Evolutionary conservation across 2,113 vertebrate genomes (phyloP).

Genomic region (Myrmophylax atrothorax): DNA sequence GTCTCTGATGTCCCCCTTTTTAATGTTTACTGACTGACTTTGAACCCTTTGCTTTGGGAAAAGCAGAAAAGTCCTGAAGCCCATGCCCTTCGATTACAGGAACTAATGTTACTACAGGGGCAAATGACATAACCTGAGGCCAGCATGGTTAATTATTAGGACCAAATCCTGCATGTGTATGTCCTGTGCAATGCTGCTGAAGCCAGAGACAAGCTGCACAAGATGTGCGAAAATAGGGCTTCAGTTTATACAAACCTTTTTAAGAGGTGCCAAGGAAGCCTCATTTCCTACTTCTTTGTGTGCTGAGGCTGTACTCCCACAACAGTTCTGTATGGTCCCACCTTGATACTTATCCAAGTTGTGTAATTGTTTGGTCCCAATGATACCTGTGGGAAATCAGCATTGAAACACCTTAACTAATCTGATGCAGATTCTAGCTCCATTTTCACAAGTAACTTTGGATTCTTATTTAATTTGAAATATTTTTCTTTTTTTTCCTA

Average conservation of each 20-base stretch:
- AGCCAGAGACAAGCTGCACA: not conserved
- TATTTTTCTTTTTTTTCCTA: accelerated
- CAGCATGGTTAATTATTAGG: slow-evolving; percentile 7
- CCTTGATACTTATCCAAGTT: not conserved
- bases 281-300: not conserved
- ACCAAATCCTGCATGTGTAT: not conserved
- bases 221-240: not conserved
- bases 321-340: not conserved
- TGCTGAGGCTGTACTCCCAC: not conserved
- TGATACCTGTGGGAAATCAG: not conserved
- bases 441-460: not conserved
- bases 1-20: not conserved
- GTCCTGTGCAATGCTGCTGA: not conserved
- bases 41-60: not conserved
- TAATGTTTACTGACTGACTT: not conserved
- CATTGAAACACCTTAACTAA: not conserved
- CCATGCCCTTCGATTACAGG: not conserved
- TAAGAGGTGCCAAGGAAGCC: not conserved
- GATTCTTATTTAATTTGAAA: not conserved
- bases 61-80: not conserved
- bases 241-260: not conserved
- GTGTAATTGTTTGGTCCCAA: not conserved
- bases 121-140: not conserved
- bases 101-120: not conserved
- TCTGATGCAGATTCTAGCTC: not conserved